Percentiles rank a stretch among this genome's conserved stretches.
phyloP scores from a whole-genome alignment of 2,888 invertebrate genomes.

The Iphiclides podalirius region DNA sequence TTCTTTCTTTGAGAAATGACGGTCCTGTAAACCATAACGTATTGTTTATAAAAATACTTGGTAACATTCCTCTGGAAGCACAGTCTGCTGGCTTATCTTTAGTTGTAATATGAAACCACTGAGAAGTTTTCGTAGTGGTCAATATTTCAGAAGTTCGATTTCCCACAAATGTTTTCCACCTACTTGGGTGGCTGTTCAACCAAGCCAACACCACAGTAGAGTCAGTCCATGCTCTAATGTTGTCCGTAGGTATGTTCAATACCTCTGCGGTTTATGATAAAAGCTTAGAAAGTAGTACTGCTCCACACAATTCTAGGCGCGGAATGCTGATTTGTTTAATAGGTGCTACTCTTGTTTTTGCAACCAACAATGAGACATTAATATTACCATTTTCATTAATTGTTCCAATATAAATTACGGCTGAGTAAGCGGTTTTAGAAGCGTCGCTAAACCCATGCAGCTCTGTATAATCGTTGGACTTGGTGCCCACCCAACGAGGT shows the following conservation, averaged over 20 bases:
- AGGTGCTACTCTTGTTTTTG: constrained; percentile 26
- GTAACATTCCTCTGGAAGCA: not conserved
- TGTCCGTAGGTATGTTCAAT: not conserved
- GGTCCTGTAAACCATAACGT: not conserved
- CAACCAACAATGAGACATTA: constrained; percentile 14
- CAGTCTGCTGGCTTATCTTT: too few species aligned
- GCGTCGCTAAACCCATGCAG: not conserved
- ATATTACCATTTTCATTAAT: not conserved
- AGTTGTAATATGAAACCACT: not conserved
- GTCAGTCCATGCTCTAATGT: constrained; percentile 24
- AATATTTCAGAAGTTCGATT: not conserved
- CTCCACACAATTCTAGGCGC: constrained; percentile 28
- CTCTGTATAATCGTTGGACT: not conserved
- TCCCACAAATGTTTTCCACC: constrained; percentile 16
- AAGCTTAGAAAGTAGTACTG: constrained; percentile 26
- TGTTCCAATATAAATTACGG: not conserved
- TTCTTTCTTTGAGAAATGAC: not conserved
- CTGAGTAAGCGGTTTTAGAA: not conserved
- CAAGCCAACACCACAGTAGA: constrained; percentile 32
- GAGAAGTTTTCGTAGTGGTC: constrained; percentile 1
- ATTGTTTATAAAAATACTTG: not conserved
- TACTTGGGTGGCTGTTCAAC: constrained; percentile 29
- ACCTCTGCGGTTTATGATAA: constrained; percentile 5
- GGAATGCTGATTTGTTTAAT: constrained; percentile 23
- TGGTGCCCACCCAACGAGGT: not conserved